A percentile compares a stretch with the other conserved stretches of the same genome.
These are phyloP conservation scores for Anguilla marmorata DNA, from an alignment of 2,797 vertebrate species.

Conservation along the genomic window DNA sequence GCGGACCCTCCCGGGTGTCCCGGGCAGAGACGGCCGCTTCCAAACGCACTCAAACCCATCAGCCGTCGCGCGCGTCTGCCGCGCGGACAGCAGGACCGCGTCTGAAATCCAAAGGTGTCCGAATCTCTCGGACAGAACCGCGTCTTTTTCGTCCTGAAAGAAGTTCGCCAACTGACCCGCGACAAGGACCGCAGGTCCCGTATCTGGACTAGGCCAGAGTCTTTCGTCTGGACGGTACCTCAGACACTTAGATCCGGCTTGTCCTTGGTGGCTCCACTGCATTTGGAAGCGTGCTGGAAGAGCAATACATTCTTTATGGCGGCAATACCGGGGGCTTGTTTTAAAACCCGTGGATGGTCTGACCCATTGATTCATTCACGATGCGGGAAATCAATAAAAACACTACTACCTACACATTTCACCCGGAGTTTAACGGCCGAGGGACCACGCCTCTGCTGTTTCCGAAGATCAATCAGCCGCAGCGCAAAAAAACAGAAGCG, in stretches of 20 bases:
- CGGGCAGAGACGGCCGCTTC: background rate
- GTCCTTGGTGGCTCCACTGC: background rate
- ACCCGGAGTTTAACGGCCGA: background rate
- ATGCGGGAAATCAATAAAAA: slow-evolving; percentile 16
- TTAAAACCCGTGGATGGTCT: background rate
- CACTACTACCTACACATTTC: background rate
- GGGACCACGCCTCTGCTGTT: background rate
- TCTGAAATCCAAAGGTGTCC: background rate
- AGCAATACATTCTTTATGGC: background rate
- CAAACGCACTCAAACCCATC: background rate
- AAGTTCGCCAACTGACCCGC: background rate
- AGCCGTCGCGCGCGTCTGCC: background rate
- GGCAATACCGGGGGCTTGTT: background rate
- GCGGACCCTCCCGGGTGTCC: background rate
- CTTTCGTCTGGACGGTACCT: background rate
- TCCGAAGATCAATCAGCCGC: background rate
- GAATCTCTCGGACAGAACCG: background rate
- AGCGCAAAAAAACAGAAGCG: background rate
- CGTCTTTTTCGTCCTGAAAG: background rate
- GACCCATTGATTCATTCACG: slow-evolving; percentile 15
- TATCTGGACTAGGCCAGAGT: background rate
- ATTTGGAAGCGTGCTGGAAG: background rate
- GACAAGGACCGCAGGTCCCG: background rate
- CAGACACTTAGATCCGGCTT: background rate
- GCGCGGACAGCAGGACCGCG: background rate